Conservation (phyloP, 2,113 vertebrate species). For the Eptesicus fuscus region DNA sequence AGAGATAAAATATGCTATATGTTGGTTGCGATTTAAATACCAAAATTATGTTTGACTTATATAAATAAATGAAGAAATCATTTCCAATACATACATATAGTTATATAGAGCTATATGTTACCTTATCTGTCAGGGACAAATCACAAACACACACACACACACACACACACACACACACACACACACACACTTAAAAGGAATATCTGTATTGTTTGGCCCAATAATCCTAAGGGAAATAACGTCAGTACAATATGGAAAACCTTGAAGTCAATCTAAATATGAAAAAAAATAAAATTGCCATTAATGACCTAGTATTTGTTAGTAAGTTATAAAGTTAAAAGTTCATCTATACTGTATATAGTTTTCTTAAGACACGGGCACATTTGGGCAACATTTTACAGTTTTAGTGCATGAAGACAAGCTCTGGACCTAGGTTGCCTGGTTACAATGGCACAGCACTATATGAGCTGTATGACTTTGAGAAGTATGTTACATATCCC, state of each 20-base stretch:
- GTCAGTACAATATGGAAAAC: not conserved
- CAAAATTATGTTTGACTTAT: not conserved
- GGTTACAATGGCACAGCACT: not conserved
- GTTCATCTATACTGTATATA: not conserved
- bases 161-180: not conserved
- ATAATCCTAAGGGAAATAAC: not conserved
- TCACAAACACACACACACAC: not conserved
- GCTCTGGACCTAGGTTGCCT: not conserved
- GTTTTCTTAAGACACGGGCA: not conserved
- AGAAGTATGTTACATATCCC: not conserved
- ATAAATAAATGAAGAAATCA: not conserved
- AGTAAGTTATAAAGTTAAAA: not conserved
- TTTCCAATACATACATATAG: not conserved
- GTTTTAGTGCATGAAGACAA: not conserved
- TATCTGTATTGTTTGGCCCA: not conserved
- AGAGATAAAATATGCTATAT: not conserved
- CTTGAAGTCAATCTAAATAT: not conserved
- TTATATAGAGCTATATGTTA: not conserved
- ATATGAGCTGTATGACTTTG: not conserved
- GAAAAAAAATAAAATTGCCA: not conserved
- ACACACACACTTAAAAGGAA: not conserved
- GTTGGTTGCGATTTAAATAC: not conserved
- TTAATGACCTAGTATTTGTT: not conserved
- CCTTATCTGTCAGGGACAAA: not conserved
- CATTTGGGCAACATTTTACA: not conserved